phyloP scores from a whole-genome alignment of 2,797 vertebrate genomes.

The Crax fasciolata region DNA sequence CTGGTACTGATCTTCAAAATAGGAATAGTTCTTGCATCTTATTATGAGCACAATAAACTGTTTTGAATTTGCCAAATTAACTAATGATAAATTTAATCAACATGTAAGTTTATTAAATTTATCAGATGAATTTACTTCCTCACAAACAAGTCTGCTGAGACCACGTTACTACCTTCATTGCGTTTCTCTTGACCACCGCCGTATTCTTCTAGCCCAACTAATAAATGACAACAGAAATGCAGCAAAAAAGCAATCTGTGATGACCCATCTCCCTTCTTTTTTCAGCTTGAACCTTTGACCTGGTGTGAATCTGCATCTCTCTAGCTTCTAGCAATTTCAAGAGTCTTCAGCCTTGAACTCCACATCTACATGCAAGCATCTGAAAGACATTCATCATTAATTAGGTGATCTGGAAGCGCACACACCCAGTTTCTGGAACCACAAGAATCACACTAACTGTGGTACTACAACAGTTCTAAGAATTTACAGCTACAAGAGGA shows the following conservation, averaged over 20 bases:
- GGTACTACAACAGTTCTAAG: rapidly evolving
- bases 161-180: neutral
- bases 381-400: neutral
- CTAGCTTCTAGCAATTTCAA: neutral
- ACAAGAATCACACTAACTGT: neutral
- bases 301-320: neutral
- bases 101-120: neutral
- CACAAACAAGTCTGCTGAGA: neutral
- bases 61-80: neutral
- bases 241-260: neutral
- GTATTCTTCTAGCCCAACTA: neutral
- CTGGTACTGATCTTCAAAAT: neutral
- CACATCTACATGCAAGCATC: neutral
- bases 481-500: neutral
- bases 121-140: neutral
- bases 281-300: neutral
- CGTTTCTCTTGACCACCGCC: neutral
- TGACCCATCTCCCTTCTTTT: neutral
- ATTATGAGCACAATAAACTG: neutral
- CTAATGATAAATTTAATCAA: neutral
- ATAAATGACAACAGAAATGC: neutral
- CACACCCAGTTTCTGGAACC: neutral
- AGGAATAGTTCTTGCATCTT: neutral
- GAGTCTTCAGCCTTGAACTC: neutral
- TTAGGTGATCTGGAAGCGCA: neutral